Base-by-base conservation (phyloP, 2,113 vertebrate species). In the Bombycilla garrulus region DNA sequence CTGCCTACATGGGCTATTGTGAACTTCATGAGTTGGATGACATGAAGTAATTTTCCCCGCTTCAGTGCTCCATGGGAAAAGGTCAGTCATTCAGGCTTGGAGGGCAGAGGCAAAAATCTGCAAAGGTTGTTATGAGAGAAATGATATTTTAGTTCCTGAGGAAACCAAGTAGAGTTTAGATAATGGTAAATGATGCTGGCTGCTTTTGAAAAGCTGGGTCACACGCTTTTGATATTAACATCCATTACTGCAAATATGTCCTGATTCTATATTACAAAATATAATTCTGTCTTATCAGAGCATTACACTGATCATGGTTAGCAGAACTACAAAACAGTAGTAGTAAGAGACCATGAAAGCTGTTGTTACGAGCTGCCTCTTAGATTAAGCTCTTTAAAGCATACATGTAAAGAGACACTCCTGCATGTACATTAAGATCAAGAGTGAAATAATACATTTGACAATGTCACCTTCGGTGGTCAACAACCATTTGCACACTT, bases 361-460 rank as follows among this genome's bases (percentile, higher is more conserved):
- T 80, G n/a, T 5, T 72, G 31, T 53, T 92, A 81, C 0, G 0
- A 94, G 50, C 71, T 90, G 74, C 82, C 88, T 73, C 76, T 92
- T 67, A 61, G 79, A 88, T 88, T 90, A 86, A 88, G 44, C 50
- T 83, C 72, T 64, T 73, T n/a, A 47, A 67, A 93, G 40, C 56
- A 40, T 16, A 28, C 69, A 62, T 70, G 42, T 64, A 73, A 93
- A 83, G 38, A 88, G 86, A 83, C 91, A 73, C 60, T 94, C 17
- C 86, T 58, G 57, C 71, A 28, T 67, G 82, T 70, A 86, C 71
- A 44, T 88, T 77, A 94, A 81, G 79, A 88, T 73, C 84, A 92
- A 77, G 88, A 90, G 50, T 81, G 90, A 96, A 88, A 70, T 83
- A 90, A 88, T 73, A 88, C 82, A 66, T 86, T 88, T 93, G 95